Evolutionary conservation across 1,140 invertebrate genomes (phyloP), one percentile per base, ranked within the genome.

Genomic region (Neodiprion lecontei): DNA sequence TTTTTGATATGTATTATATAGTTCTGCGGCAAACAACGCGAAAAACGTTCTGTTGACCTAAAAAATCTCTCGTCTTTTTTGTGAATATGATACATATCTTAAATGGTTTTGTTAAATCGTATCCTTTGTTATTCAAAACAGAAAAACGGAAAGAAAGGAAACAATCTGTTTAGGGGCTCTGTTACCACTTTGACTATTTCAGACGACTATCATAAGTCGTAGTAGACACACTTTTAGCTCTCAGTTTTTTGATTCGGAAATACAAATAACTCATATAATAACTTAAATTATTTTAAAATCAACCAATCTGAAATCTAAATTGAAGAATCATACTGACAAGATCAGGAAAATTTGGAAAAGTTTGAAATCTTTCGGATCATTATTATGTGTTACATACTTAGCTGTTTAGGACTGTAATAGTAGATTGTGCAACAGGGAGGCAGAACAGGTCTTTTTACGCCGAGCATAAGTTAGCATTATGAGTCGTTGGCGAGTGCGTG

Each of bases 81-180:
- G 11, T 61, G n/a, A 61, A 61, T 61, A 61, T 61, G 53, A 61
- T 61, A 61, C 53, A 61, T 61, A 61, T 61, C 53, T 61, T 61
- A 61, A 61, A 61, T 61, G 53, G 53, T 61, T 61, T 12, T 9
- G 53, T 61, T 61, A 14, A 61, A 61, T 61, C 8, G 53, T 17
- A 61, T 61, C 11, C 53, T 40, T 2, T 40, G 28, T 40, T 40
- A 40, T 3, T 40, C 28, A 40, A 40, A 40, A 40, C 28, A 5
- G 28, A 40, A 61, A 61, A 61, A 21, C 17, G 17, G 17, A 21
- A 21, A 61, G 9, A 40, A 40, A 1, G 5, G 2, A 40, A 40
- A 17, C n/a, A 3, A 61, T 61, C 53, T 61, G n/a, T 14, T 61
- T 17, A 61, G 53, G n/a, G n/a, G 7, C 53, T 61, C 11, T 61